A percentile compares a stretch with the other conserved stretches of the same genome.
phyloP scores from a whole-genome alignment of 2,797 vertebrate genomes.

The Potorous gilbertii region DNA sequence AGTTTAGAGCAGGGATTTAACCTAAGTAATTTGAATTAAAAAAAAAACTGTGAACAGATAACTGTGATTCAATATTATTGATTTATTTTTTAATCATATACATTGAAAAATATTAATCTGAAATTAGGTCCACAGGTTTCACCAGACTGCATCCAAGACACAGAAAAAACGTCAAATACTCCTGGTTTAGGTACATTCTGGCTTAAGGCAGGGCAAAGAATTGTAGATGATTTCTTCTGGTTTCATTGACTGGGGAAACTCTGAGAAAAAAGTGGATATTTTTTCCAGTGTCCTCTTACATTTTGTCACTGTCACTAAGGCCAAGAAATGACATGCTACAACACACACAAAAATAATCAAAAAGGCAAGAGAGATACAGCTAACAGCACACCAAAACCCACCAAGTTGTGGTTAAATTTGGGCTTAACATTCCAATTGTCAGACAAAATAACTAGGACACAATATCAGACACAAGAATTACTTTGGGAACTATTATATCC shows the following conservation, averaged over 20 bases:
- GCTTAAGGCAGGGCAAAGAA: neutral
- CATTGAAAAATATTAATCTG: neutral
- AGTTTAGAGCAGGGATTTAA: neutral
- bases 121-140: neutral
- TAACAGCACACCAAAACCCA: neutral
- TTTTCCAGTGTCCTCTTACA: neutral
- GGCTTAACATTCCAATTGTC: neutral
- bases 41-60: neutral
- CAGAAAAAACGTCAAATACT: neutral
- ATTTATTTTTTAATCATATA: neutral
- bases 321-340: neutral
- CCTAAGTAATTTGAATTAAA: neutral
- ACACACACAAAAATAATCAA: constrained; percentile 31
- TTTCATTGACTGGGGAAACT: neutral
- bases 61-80: neutral
- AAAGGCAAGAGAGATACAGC: constrained; percentile 14
- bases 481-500: fast-evolving
- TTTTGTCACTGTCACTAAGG: neutral
- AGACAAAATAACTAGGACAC: constrained; percentile 6
- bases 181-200: neutral
- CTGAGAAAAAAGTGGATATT: neutral
- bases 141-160: neutral
- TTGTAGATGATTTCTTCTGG: neutral
- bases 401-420: neutral
- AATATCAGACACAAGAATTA: neutral